These are phyloP conservation scores for Sylvietta virens DNA, from an alignment of 2,113 vertebrate genomes.

Conservation along the genomic window DNA sequence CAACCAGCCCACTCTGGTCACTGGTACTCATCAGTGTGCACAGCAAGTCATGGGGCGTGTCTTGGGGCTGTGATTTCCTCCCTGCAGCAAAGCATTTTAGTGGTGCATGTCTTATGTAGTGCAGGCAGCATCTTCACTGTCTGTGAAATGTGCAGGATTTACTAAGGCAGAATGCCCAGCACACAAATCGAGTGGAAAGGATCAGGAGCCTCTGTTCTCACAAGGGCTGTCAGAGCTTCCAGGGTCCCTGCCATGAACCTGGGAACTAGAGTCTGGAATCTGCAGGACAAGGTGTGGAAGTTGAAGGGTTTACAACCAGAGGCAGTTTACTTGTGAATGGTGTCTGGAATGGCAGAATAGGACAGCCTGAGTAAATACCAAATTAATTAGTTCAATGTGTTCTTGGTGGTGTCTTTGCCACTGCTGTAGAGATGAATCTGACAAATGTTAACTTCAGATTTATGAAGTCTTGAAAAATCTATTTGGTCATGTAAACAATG, in stretches of 20 bases:
- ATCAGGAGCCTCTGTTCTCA: neutral
- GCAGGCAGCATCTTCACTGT: neutral
- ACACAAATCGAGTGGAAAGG: neutral
- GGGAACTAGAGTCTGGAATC: neutral
- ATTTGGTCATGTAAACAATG: neutral
- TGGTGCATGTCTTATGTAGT: rapidly evolving
- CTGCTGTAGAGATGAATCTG: neutral
- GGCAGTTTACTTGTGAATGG: neutral
- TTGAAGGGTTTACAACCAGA: neutral
- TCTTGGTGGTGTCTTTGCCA: neutral
- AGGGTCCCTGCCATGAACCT: neutral
- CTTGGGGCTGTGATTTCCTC: neutral
- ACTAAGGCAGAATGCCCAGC: neutral
- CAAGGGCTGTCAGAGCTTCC: neutral
- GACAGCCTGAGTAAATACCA: neutral
- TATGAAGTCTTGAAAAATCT: neutral
- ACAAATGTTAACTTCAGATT: neutral
- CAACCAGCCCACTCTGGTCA: neutral
- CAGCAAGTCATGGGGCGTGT: neutral
- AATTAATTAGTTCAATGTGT: neutral
- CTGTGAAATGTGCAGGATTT: neutral
- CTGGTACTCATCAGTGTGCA: neutral
- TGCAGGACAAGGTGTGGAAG: neutral
- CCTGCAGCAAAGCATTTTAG: neutral
- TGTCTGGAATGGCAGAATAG: neutral